Evolutionary conservation across 64 coral and sea anemone species (phyloP).

Genomic region (Exaiptasia diaphana): DNA sequence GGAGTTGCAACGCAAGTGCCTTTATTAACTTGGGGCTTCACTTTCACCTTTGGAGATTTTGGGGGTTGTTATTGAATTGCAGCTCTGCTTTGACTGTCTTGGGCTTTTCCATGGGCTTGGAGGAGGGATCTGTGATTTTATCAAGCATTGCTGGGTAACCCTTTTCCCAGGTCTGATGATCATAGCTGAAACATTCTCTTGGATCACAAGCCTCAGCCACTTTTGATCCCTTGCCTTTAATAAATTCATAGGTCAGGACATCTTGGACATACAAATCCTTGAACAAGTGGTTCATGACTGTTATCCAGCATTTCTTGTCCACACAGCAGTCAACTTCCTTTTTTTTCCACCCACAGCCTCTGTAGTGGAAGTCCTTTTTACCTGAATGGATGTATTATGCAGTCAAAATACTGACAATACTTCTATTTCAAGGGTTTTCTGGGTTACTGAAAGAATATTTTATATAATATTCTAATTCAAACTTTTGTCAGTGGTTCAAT

Average conservation of each 20-base stretch:
- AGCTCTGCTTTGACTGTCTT: no score
- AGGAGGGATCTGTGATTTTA: no score
- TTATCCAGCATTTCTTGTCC: slow-evolving; percentile 30
- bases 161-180: neutral
- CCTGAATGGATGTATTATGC: neutral
- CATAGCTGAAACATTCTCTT: neutral
- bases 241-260: neutral
- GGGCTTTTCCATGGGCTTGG: no score
- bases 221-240: neutral
- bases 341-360: neutral
- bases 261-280: slow-evolving; percentile 40
- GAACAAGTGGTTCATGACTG: slow-evolving; percentile 24
- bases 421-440: no score
- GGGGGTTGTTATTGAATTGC: no score
- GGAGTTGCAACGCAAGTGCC: no score
- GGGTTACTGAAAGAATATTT: neutral
- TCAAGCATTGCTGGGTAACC: neutral
- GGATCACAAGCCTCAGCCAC: neutral
- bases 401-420: no score
- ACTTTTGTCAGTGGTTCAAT: neutral
- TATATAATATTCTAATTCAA: neutral
- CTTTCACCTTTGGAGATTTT: no score
- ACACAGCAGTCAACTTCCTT: neutral
- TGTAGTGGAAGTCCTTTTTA: neutral
- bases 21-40: no score